Evolutionary conservation across 2,888 invertebrate genomes (phyloP).

Genomic region (Pherbina coryleti): DNA sequence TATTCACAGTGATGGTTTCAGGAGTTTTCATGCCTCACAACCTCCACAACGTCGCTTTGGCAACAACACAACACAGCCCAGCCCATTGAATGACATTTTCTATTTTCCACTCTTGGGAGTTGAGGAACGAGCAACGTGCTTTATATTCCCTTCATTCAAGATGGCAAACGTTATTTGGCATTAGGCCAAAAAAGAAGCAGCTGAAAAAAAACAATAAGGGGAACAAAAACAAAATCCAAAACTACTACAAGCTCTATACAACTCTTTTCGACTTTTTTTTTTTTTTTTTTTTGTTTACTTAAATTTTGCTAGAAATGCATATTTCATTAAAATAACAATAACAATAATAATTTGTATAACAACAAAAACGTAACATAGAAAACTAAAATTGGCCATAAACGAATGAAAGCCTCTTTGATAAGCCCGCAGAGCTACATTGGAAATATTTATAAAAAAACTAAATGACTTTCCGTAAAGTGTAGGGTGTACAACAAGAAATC

Average conservation of each 20-base stretch:
- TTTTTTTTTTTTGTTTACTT: neutral
- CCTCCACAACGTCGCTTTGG: neutral
- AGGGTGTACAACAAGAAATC: no score
- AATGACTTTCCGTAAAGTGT: no score
- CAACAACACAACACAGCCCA: neutral
- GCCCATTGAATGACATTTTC: conserved; percentile 14
- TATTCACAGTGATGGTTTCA: no score
- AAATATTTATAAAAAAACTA: no score
- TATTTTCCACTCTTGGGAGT: neutral
- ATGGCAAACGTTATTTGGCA: conserved; percentile 16
- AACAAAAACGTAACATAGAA: neutral
- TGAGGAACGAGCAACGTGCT: neutral
- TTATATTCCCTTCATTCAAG: conserved; percentile 20
- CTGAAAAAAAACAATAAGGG: neutral
- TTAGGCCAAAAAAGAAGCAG: neutral
- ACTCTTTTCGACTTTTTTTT: neutral
- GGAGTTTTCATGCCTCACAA: neutral
- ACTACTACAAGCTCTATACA: neutral
- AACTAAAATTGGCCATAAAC: no score
- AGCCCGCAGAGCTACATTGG: no score
- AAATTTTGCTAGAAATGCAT: conserved; percentile 13
- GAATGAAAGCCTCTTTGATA: no score
- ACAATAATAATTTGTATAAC: neutral
- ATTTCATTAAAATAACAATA: neutral
- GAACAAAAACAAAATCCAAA: neutral